Evolutionary conservation across 2,888 invertebrate species (phyloP).

Genomic region (Folsomia candida): DNA sequence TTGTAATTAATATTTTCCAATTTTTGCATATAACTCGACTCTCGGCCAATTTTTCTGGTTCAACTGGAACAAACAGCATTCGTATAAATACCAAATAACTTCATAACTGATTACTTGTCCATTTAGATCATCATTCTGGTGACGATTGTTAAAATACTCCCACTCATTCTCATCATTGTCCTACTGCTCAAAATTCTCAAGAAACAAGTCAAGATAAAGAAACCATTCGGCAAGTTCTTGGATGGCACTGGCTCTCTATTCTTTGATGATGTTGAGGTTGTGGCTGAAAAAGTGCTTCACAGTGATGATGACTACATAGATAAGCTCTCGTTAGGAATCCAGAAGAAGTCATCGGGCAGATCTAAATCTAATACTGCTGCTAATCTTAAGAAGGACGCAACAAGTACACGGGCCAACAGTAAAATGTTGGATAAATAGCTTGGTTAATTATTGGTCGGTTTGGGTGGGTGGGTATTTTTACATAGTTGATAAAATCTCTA

Average conservation of each 20-base stretch:
- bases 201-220: constrained; percentile 25
- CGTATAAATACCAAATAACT: too few species aligned
- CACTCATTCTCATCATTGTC: constrained; percentile 28
- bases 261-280: constrained; percentile 12
- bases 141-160: constrained; percentile 29
- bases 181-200: constrained; percentile 33
- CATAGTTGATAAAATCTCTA: too few species aligned
- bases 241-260: constrained; percentile 6
- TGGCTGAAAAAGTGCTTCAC: constrained; percentile 1
- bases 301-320: constrained; percentile 13
- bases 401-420: not conserved
- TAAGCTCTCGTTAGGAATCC: not conserved
- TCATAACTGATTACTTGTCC: too few species aligned
- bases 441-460: not conserved
- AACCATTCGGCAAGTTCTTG: constrained; percentile 8
- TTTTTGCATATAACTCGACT: too few species aligned
- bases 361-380: too few species aligned
- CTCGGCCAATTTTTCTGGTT: too few species aligned
- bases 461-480: not conserved
- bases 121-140: constrained; percentile 24
- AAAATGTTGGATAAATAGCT: not conserved
- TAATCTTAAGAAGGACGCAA: too few species aligned
- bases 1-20: too few species aligned
- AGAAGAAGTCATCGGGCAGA: not conserved
- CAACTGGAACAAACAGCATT: too few species aligned